These are phyloP conservation scores for Beris morrisii DNA, from an alignment of 2,888 invertebrate species.

Conservation along the genomic window DNA sequence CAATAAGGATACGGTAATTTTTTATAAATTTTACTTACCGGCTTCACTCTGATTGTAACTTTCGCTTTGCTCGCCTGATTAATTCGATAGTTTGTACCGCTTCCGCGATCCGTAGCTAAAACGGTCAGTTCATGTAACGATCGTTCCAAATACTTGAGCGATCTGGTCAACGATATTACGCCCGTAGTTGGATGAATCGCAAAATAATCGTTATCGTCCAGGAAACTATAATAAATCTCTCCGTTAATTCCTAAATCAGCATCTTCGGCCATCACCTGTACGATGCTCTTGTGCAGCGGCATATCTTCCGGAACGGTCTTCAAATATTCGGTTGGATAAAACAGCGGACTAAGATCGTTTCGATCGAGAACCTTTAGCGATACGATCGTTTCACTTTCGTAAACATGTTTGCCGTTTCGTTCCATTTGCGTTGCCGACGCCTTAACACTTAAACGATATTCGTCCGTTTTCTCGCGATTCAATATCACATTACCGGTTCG, in stretches of 20 bases:
- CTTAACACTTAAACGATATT: constrained; percentile 76
- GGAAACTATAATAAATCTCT: constrained; percentile 94
- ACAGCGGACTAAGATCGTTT: constrained; percentile 91
- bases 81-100: constrained; percentile 53
- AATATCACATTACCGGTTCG: constrained; percentile 86
- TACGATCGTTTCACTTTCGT: constrained; percentile 73
- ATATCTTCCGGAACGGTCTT: constrained; percentile 86
- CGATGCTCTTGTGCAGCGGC: constrained; percentile 78
- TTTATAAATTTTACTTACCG: constrained; percentile 49
- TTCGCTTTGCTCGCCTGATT: constrained; percentile 72
- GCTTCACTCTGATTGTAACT: constrained; percentile 74
- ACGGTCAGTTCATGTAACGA: constrained; percentile 75
- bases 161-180: constrained; percentile 78
- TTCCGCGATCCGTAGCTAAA: constrained; percentile 84
- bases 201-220: constrained; percentile 79
- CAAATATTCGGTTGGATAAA: constrained; percentile 87
- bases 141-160: constrained; percentile 71
- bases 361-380: constrained; percentile 76
- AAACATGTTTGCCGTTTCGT: constrained; percentile 61
- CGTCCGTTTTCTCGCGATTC: constrained; percentile 88
- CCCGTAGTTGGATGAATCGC: constrained; percentile 93
- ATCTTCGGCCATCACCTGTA: constrained; percentile 85
- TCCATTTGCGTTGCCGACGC: constrained; percentile 66
- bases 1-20: no score
- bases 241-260: constrained; percentile 95